Percentiles rank a stretch among this genome's conserved stretches.
Evolutionary conservation across 1,140 invertebrate species (phyloP).

Genomic region (Argopecten irradians): DNA sequence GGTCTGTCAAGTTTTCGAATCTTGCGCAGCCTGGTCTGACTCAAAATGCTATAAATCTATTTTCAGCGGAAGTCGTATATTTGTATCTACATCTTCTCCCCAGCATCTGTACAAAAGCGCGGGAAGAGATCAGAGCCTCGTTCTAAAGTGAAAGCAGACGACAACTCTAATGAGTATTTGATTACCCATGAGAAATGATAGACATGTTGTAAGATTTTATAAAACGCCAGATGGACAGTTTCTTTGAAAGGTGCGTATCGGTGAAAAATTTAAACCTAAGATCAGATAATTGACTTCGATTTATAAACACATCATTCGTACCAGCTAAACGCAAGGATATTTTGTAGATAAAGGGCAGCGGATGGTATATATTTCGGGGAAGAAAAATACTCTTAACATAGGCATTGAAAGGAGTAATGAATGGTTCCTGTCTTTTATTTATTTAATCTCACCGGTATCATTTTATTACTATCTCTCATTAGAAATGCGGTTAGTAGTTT

Average conservation of each 20-base stretch:
- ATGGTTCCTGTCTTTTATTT: background rate
- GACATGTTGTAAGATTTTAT: background rate
- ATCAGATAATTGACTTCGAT: background rate
- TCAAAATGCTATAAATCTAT: constrained; percentile 16
- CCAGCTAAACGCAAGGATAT: background rate
- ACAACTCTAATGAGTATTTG: constrained; percentile 17
- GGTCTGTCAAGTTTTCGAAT: background rate
- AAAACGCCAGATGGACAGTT: constrained; percentile 5
- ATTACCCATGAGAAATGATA: background rate
- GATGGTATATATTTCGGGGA: background rate
- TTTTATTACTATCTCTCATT: no score
- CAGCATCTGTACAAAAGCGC: constrained; percentile 14
- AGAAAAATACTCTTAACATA: background rate
- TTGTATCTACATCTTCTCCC: constrained; percentile 3
- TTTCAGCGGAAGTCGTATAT: constrained; percentile 14
- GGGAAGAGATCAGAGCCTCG: background rate
- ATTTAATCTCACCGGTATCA: no score
- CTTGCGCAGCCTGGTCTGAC: background rate
- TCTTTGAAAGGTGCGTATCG: background rate
- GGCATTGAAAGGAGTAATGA: background rate
- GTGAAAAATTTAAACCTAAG: background rate
- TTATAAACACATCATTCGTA: background rate
- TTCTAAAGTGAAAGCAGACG: background rate
- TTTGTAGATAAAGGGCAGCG: background rate
- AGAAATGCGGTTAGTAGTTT: no score